Evolutionary conservation across 1,140 invertebrate species (phyloP).

Genomic region (Brachionus plicatilis): DNA sequence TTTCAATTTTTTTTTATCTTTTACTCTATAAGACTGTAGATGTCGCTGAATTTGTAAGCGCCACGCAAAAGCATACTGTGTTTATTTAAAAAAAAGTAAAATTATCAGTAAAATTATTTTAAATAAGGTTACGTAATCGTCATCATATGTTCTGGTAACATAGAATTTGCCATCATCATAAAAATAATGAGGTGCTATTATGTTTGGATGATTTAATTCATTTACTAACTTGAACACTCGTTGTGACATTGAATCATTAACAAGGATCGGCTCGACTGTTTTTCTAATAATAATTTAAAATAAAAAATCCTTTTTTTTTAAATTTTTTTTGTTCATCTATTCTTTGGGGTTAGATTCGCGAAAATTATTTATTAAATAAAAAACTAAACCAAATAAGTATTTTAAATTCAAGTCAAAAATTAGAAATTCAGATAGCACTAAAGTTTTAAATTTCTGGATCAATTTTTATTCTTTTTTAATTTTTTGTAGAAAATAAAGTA

Average conservation of each 20-base stretch:
- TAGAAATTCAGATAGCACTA: too few species aligned
- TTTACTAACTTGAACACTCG: slow-evolving; percentile 21
- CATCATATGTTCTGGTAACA: slow-evolving; percentile 33
- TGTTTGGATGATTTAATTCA: slow-evolving; percentile 26
- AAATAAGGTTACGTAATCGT: slow-evolving; percentile 3
- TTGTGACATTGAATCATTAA: slow-evolving; percentile 13
- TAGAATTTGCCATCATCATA: slow-evolving; percentile 2
- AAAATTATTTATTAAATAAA: background rate
- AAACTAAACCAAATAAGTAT: background rate
- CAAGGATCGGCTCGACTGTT: slow-evolving; percentile 22
- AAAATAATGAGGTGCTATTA: slow-evolving; percentile 21
- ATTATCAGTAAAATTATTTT: background rate
- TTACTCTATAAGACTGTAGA: slow-evolving; percentile 21
- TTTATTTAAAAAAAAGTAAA: background rate
- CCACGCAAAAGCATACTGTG: slow-evolving; percentile 38
- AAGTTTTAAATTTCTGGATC: too few species aligned
- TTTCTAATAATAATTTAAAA: background rate
- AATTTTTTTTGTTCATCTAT: too few species aligned
- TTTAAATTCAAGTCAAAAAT: too few species aligned
- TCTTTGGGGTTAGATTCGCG: background rate
- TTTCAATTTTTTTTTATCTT: background rate
- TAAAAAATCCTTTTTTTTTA: background rate
- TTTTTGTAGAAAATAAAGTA: too few species aligned
- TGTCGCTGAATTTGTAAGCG: slow-evolving; percentile 33
- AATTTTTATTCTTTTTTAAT: too few species aligned